These are phyloP conservation scores for Trachops cirrhosus DNA, from an alignment of 2,797 vertebrate genomes.

Conservation along the genomic window DNA sequence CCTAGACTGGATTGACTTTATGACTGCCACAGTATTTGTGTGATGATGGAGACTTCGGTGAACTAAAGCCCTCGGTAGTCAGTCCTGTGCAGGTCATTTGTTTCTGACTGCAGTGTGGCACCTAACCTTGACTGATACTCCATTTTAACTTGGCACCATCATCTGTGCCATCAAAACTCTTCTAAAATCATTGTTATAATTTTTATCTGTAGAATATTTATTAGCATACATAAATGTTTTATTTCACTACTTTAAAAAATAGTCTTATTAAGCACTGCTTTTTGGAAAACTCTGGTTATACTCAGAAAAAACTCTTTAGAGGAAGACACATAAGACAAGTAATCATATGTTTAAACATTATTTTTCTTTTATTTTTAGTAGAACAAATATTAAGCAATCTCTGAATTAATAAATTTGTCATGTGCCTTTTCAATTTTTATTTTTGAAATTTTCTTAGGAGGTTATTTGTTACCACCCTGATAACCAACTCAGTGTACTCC, in stretches of 20 bases:
- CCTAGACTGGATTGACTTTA: rapidly evolving
- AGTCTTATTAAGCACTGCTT: not conserved
- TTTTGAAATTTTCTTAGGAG: not conserved
- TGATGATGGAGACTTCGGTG: too few relatives aligned
- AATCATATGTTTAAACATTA: not conserved
- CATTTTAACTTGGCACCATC: not conserved
- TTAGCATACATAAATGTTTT: not conserved
- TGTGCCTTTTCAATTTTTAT: not conserved
- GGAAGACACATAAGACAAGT: not conserved
- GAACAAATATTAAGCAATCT: not conserved
- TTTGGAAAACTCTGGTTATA: not conserved
- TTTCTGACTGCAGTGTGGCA: not conserved
- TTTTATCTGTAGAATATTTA: not conserved
- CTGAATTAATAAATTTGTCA: not conserved
- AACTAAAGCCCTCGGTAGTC: not conserved
- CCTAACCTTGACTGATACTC: not conserved
- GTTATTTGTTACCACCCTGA: not conserved
- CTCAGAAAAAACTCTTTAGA: not conserved
- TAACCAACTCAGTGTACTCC: not conserved
- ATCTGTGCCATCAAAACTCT: not conserved
- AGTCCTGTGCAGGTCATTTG: not conserved
- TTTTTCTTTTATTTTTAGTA: not conserved
- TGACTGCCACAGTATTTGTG: not conserved
- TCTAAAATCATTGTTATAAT: not conserved
- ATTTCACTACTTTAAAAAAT: not conserved